Conservation (phyloP, 2,113 vertebrate genomes). For the Ploceus nigricollis region DNA sequence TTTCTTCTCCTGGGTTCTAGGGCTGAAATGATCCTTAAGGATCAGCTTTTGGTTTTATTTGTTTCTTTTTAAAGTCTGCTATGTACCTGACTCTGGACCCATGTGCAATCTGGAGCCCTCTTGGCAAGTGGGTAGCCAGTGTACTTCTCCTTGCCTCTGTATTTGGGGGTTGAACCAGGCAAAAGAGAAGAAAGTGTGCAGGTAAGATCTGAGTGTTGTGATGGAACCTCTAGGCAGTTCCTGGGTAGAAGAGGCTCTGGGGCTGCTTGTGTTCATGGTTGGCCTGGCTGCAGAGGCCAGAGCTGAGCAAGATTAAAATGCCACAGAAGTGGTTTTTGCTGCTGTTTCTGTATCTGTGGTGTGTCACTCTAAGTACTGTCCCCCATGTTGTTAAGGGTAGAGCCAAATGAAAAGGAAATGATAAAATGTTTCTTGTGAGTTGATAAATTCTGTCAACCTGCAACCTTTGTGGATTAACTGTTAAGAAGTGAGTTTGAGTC, state of each 20-base stretch:
- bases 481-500: neutral
- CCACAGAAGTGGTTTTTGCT: fast-evolving
- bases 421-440: neutral
- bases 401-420: neutral
- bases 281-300: neutral
- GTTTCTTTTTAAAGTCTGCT: neutral
- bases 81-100: neutral
- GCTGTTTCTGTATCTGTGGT: neutral
- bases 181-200: neutral
- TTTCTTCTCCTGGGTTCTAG: neutral
- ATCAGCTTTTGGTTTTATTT: neutral
- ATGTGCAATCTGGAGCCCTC: neutral
- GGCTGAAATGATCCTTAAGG: neutral
- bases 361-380: neutral
- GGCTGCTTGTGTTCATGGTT: neutral
- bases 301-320: neutral
- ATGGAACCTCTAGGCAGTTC: neutral
- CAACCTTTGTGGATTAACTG: neutral
- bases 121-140: neutral
- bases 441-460: neutral
- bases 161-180: neutral
- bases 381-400: neutral
- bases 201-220: neutral
- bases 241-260: neutral
- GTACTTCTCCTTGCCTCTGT: neutral